Evolutionary conservation across 2,888 invertebrate species (phyloP).

Genomic region (Lasius platythorax): DNA sequence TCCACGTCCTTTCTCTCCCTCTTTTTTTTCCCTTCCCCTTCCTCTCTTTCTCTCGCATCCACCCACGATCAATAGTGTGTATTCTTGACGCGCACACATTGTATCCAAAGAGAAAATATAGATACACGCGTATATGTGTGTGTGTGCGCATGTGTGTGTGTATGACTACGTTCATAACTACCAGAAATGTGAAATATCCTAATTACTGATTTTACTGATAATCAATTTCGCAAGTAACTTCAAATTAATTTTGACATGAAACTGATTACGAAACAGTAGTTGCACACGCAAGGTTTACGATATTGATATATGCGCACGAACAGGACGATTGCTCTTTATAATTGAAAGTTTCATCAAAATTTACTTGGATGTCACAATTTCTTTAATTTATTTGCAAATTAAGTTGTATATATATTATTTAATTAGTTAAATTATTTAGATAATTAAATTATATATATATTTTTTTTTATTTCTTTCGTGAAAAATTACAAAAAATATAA

Average conservation of each 20-base stretch:
- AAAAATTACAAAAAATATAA: not conserved
- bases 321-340: not conserved
- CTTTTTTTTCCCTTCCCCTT: conserved; percentile 44
- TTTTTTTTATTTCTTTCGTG: not conserved
- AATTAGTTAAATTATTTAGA: not conserved
- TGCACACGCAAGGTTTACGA: not conserved
- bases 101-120: conserved; percentile 74
- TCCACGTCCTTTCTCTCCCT: conserved; percentile 47
- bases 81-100: conserved; percentile 84
- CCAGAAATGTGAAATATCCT: conserved; percentile 12
- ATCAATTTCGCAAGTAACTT: not conserved
- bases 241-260: conserved; percentile 13
- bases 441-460: not conserved
- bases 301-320: not conserved
- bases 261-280: not conserved
- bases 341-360: not conserved
- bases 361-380: not conserved
- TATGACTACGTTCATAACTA: conserved; percentile 9
- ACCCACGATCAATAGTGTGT: conserved; percentile 84
- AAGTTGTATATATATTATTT: not conserved
- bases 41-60: conserved; percentile 68
- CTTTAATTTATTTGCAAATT: not conserved
- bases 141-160: not conserved
- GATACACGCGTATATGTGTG: conserved; percentile 30
- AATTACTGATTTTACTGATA: not conserved